A percentile compares a stretch with the other conserved stretches of the same genome.
phyloP scores from a whole-genome alignment of 2,888 invertebrate genomes.

The Hecatera dysodea region DNA sequence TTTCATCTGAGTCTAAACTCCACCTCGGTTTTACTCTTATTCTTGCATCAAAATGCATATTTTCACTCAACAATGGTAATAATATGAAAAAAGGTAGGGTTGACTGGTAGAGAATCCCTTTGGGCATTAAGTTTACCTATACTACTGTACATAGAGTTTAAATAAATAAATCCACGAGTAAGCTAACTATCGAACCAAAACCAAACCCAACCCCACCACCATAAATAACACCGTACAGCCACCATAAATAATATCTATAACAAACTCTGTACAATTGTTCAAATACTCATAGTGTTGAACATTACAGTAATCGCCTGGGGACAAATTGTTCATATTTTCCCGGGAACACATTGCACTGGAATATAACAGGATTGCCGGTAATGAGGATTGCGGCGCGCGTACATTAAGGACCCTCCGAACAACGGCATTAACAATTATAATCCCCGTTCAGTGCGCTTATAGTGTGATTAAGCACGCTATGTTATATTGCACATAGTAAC shows the following conservation, averaged over 20 bases:
- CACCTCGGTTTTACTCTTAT: too few species aligned
- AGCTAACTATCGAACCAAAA: background rate
- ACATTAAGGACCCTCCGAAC: constrained; percentile 61
- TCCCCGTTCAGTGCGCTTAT: constrained; percentile 44
- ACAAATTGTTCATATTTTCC: constrained; percentile 64
- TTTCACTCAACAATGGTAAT: too few species aligned
- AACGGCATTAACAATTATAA: constrained; percentile 61
- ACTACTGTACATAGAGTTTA: too few species aligned
- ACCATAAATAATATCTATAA: constrained; percentile 20
- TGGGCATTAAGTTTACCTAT: too few species aligned
- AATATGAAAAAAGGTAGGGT: too few species aligned
- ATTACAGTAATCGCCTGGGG: constrained; percentile 49
- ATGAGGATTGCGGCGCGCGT: constrained; percentile 67
- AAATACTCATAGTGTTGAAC: constrained; percentile 32
- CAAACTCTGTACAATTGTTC: constrained; percentile 16
- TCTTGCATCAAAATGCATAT: too few species aligned
- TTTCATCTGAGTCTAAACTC: too few species aligned
- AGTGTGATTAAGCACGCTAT: constrained; percentile 55
- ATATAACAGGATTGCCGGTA: constrained; percentile 63
- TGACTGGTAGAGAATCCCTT: too few species aligned
- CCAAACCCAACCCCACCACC: background rate
- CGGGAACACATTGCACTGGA: constrained; percentile 53
- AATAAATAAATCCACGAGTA: background rate
- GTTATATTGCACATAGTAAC: constrained; percentile 41
- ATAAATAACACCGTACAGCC: background rate